These are phyloP conservation scores for Heterodera carotae DNA, from an alignment of 1,140 invertebrate genomes.

Conservation along the genomic window DNA sequence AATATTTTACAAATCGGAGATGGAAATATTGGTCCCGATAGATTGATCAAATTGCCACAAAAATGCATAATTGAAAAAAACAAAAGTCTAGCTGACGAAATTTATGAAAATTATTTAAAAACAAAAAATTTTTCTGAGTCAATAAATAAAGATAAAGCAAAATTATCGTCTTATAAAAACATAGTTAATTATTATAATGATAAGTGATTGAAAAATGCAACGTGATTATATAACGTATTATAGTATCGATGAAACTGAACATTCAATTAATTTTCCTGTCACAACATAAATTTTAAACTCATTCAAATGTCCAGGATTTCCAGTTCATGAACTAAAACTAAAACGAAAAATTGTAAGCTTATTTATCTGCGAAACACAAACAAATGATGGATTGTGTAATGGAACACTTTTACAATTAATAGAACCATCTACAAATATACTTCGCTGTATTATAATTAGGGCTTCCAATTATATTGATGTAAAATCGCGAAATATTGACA, in stretches of 20 bases:
- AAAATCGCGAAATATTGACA: too few species aligned
- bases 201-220: constrained; percentile 8
- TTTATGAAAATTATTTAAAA: constrained; percentile 27
- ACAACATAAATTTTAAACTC: constrained; percentile 21
- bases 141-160: constrained; percentile 16
- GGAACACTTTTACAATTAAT: constrained; percentile 31
- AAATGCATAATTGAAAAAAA: constrained; percentile 25
- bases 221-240: constrained; percentile 7
- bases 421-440: constrained; percentile 22
- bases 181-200: constrained; percentile 39
- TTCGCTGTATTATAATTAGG: constrained; percentile 41
- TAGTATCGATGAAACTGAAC: constrained; percentile 28
- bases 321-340: constrained; percentile 20
- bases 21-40: constrained; percentile 33
- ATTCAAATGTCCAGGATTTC: constrained; percentile 12
- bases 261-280: constrained; percentile 3
- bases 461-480: too few species aligned
- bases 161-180: constrained; percentile 39
- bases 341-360: constrained; percentile 24
- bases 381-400: constrained; percentile 33
- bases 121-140: constrained; percentile 21
- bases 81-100: constrained; percentile 9
- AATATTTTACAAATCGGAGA: constrained; percentile 48
- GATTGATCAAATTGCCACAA: constrained; percentile 42
- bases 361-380: constrained; percentile 29